These are phyloP conservation scores for Cryptoblepharus egeriae DNA, from an alignment of 2,797 vertebrate genomes.

Conservation along the genomic window DNA sequence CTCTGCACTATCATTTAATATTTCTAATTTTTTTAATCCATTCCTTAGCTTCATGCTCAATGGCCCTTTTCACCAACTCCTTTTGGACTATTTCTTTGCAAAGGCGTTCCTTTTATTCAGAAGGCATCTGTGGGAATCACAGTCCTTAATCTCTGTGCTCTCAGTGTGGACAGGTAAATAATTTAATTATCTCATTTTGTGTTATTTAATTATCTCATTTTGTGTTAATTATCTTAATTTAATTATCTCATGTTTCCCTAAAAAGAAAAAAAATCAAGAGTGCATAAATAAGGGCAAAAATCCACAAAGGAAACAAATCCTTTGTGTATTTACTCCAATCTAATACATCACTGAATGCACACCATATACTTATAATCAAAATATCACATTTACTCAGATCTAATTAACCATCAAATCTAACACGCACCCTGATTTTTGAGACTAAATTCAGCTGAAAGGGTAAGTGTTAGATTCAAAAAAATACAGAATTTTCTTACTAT, in stretches of 20 bases:
- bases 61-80: slow-evolving; percentile 84
- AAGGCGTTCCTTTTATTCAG: slow-evolving; percentile 94
- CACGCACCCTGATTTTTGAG: too few species aligned
- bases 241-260: not conserved
- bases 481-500: too few species aligned
- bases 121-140: slow-evolving; percentile 98
- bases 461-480: too few species aligned
- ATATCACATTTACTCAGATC: too few species aligned
- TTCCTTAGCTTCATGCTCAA: slow-evolving; percentile 85
- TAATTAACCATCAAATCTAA: too few species aligned
- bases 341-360: too few species aligned
- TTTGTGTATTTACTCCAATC: too few species aligned
- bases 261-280: not conserved
- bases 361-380: too few species aligned
- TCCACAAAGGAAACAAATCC: not conserved
- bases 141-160: slow-evolving; percentile 94
- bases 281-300: not conserved
- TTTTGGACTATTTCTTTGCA: slow-evolving; percentile 89
- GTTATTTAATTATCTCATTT: not conserved
- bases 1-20: slow-evolving; percentile 19
- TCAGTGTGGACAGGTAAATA: slow-evolving; percentile 96
- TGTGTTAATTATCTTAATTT: too few species aligned
- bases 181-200: slow-evolving; percentile 27
- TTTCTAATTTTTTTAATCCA: slow-evolving; percentile 59
- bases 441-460: too few species aligned